These are phyloP conservation scores for Drosophila diplacantha DNA, from an alignment of 2,888 invertebrate species.

Conservation along the genomic window DNA sequence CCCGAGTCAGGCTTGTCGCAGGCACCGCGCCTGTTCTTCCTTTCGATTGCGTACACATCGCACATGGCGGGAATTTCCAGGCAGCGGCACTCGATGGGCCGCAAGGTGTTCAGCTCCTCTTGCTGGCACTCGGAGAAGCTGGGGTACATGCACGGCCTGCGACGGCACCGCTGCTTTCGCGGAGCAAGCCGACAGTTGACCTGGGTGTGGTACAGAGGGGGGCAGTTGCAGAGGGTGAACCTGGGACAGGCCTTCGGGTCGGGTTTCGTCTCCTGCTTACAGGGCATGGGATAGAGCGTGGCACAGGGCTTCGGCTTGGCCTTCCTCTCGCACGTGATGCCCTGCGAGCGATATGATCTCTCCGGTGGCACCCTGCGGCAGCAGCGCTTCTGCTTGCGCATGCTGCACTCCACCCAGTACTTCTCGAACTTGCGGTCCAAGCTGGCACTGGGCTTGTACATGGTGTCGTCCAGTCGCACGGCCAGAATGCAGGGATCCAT, in stretches of 20 bases:
- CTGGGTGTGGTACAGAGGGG: background rate
- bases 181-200: constrained; percentile 4
- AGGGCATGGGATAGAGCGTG: constrained; percentile 8
- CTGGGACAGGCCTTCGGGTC: background rate
- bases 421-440: constrained; percentile 25
- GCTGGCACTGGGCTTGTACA: constrained; percentile 42
- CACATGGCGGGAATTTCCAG: constrained; percentile 1
- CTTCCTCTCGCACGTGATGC: background rate
- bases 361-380: constrained; percentile 5
- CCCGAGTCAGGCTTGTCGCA: background rate
- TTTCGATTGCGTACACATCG: background rate
- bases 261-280: background rate
- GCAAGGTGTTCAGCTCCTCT: background rate
- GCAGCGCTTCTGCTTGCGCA: constrained; percentile 5
- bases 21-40: background rate
- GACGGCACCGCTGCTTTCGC: background rate
- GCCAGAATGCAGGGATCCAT: constrained; percentile 8
- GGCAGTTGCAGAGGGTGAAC: constrained; percentile 2
- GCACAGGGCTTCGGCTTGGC: background rate
- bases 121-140: constrained; percentile 48
- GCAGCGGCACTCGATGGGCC: constrained; percentile 19
- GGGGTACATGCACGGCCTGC: constrained; percentile 38
- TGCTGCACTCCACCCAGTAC: constrained; percentile 40
- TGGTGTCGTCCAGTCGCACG: constrained; percentile 24
- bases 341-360: background rate